Percentiles rank a stretch among this genome's conserved stretches.
phyloP scores from a whole-genome alignment of 2,113 vertebrate genomes.

The Caranx ignobilis region DNA sequence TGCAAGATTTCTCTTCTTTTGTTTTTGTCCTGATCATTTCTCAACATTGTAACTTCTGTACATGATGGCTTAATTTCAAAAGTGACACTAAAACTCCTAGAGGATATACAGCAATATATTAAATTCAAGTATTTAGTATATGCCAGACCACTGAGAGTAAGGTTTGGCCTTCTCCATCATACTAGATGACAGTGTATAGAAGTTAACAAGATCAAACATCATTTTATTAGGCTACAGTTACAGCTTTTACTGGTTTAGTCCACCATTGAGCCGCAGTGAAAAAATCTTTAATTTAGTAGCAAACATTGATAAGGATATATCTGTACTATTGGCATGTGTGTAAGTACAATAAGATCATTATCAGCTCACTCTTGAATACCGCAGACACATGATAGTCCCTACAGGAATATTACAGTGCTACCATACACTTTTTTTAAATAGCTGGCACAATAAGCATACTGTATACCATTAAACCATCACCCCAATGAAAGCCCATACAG shows the following conservation, averaged over 20 bases:
- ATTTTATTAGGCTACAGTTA: slow-evolving; percentile 28
- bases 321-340: not conserved
- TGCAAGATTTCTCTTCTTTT: not conserved
- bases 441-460: slow-evolving; percentile 13
- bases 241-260: not conserved
- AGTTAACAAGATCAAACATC: not conserved
- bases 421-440: slow-evolving; percentile 6
- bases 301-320: slow-evolving; percentile 18
- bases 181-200: not conserved
- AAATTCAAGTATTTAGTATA: not conserved
- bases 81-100: no score
- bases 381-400: slow-evolving; percentile 27
- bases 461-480: slow-evolving; percentile 6
- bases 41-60: not conserved
- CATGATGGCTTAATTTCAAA: not conserved
- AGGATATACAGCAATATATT: not conserved
- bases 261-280: not conserved
- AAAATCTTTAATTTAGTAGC: slow-evolving; percentile 1
- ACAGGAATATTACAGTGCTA: slow-evolving; percentile 11
- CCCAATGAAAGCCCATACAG: not conserved
- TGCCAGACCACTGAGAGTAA: not conserved
- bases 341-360: slow-evolving; percentile 22
- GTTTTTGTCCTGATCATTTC: not conserved
- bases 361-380: slow-evolving; percentile 4
- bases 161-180: not conserved